Conservation (phyloP, 1,140 invertebrate species). For the Bombus terrestris region DNA sequence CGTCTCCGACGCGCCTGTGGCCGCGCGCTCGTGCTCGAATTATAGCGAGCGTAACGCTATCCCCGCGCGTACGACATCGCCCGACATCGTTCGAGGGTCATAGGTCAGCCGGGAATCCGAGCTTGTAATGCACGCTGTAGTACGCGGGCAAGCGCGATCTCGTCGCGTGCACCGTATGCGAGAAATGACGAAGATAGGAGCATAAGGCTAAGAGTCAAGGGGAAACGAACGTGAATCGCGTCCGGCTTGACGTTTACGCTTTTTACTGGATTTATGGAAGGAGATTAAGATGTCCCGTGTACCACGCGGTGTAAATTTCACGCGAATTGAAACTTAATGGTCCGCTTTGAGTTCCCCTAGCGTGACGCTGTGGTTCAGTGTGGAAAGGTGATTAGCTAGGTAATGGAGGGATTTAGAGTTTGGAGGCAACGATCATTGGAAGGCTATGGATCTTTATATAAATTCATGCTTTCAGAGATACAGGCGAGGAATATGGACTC, state of each 20-base stretch:
- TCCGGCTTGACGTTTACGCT: constrained; percentile 24
- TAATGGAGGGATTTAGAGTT: no score
- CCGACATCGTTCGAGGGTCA: constrained; percentile 62
- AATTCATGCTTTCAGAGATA: no score
- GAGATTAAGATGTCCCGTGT: constrained; percentile 1
- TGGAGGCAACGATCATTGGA: no score
- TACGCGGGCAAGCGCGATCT: constrained; percentile 10
- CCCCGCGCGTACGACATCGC: constrained; percentile 56
- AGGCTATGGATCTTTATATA: no score
- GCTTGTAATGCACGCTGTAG: constrained; percentile 50
- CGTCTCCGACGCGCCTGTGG: constrained; percentile 22
- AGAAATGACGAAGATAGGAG: constrained; percentile 23
- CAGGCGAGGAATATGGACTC: no score
- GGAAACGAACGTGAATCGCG: not conserved
- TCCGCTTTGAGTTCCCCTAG: not conserved
- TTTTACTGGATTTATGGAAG: not conserved
- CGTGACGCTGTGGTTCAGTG: not conserved
- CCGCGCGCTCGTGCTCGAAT: constrained; percentile 52
- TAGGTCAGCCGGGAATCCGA: constrained; percentile 48
- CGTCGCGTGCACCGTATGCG: constrained; percentile 51
- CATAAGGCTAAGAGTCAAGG: not conserved
- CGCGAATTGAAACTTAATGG: constrained; percentile 1
- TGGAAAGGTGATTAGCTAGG: not conserved
- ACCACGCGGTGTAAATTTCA: not conserved
- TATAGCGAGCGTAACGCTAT: constrained; percentile 56